These are phyloP conservation scores for Rhombomys opimus DNA, from an alignment of 2,113 vertebrate genomes.

Conservation along the genomic window DNA sequence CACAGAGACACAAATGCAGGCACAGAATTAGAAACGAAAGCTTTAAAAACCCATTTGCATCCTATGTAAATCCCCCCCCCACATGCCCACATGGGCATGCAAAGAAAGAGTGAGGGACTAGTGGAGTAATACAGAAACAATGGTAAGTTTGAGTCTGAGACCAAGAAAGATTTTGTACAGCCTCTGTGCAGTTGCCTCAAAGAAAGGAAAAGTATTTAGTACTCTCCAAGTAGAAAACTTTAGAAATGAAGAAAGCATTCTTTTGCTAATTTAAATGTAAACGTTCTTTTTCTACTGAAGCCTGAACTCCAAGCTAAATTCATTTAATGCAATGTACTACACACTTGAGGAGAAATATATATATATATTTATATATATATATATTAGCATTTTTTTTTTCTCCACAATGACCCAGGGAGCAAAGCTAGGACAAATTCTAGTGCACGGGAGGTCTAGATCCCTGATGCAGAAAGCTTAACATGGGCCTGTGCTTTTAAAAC, in stretches of 20 bases:
- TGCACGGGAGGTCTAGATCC: fast-evolving
- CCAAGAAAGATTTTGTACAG: conserved; percentile 20
- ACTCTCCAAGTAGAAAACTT: background rate
- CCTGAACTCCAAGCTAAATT: conserved; percentile 38
- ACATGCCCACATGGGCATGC: background rate
- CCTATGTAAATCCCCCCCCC: background rate
- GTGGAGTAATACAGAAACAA: background rate
- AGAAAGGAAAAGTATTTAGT: conserved; percentile 5
- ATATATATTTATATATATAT: background rate
- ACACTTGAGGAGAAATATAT: background rate
- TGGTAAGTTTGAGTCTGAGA: background rate
- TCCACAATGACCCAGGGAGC: background rate
- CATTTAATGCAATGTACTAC: background rate
- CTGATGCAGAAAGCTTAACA: fast-evolving
- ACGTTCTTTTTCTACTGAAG: conserved; percentile 22
- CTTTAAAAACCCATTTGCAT: background rate
- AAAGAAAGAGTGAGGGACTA: background rate
- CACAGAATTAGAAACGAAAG: background rate
- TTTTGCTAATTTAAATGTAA: conserved; percentile 20
- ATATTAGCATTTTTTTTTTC: background rate
- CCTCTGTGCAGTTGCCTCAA: background rate
- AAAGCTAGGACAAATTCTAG: conserved; percentile 1
- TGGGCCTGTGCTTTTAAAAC: background rate
- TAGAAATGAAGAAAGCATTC: background rate
- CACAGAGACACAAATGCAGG: background rate